Percentiles rank a stretch among this genome's conserved stretches.
These are phyloP conservation scores for Mallateleia sp. DNA, from an alignment of 2,888 invertebrate species.

Conservation along the genomic window DNA sequence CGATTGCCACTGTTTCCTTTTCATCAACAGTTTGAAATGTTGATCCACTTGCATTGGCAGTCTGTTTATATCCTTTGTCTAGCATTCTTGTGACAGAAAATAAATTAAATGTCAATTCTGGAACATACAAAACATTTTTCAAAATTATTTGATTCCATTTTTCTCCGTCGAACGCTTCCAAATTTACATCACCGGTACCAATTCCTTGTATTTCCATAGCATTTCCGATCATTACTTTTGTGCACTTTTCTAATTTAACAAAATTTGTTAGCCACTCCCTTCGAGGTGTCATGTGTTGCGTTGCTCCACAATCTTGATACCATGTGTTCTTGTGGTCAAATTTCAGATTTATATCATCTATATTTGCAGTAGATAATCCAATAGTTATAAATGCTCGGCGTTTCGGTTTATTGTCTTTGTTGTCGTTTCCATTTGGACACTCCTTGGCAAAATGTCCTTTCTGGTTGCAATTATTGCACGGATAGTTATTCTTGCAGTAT, in stretches of 20 bases:
- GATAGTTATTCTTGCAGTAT: not conserved
- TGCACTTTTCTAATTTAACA: conserved; percentile 63
- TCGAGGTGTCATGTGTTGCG: conserved; percentile 81
- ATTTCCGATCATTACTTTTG: conserved; percentile 71
- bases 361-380: conserved; percentile 66
- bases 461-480: not conserved
- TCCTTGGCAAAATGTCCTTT: conserved; percentile 15
- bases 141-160: conserved; percentile 55
- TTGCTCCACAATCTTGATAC: conserved; percentile 82
- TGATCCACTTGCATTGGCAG: not conserved
- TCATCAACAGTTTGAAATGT: conserved; percentile 30
- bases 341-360: no score
- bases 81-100: not conserved
- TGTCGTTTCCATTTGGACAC: no score
- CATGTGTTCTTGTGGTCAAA: conserved; percentile 55
- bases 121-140: not conserved
- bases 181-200: conserved; percentile 78
- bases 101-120: not conserved
- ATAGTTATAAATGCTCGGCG: conserved; percentile 70
- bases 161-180: conserved; percentile 81
- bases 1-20: conserved; percentile 64
- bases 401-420: conserved; percentile 54
- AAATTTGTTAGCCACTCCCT: conserved; percentile 79
- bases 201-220: conserved; percentile 78
- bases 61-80: conserved; percentile 1